Percentiles rank a stretch among this genome's conserved stretches.
These are phyloP conservation scores for Agrotis ipsilon DNA, from an alignment of 2,888 invertebrate genomes.

Conservation along the genomic window DNA sequence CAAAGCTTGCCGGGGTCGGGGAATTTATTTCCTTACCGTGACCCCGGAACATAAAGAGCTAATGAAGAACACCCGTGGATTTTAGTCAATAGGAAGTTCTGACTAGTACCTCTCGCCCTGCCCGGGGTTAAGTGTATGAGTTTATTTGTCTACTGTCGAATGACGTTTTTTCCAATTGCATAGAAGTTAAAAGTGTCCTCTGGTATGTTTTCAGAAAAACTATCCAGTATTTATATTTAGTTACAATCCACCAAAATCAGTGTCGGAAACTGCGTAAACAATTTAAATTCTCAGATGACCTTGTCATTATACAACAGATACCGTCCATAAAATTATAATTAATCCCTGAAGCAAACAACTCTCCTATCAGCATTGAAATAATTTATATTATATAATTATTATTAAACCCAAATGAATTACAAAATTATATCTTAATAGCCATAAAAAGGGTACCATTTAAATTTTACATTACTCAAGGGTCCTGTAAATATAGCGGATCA, in stretches of 20 bases:
- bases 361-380: conserved; percentile 41
- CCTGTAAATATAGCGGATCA: conserved; percentile 69
- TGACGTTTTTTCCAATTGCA: background rate
- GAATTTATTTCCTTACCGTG: too few relatives aligned
- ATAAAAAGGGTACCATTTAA: conserved; percentile 64
- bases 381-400: conserved; percentile 45
- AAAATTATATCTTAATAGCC: conserved; percentile 63
- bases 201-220: background rate
- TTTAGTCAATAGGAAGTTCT: too few relatives aligned
- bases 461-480: conserved; percentile 65
- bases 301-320: background rate
- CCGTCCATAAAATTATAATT: conserved; percentile 4
- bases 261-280: background rate
- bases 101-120: too few relatives aligned
- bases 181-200: background rate
- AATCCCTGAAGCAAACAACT: conserved; percentile 41
- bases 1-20: too few relatives aligned
- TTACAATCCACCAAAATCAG: background rate
- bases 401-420: conserved; percentile 58
- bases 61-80: too few relatives aligned
- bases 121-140: too few relatives aligned
- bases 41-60: too few relatives aligned
- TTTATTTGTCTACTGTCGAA: too few relatives aligned
- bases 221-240: background rate
- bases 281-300: background rate